These are phyloP conservation scores for Salmo trutta DNA, from an alignment of 2,797 vertebrate species.

Conservation along the genomic window DNA sequence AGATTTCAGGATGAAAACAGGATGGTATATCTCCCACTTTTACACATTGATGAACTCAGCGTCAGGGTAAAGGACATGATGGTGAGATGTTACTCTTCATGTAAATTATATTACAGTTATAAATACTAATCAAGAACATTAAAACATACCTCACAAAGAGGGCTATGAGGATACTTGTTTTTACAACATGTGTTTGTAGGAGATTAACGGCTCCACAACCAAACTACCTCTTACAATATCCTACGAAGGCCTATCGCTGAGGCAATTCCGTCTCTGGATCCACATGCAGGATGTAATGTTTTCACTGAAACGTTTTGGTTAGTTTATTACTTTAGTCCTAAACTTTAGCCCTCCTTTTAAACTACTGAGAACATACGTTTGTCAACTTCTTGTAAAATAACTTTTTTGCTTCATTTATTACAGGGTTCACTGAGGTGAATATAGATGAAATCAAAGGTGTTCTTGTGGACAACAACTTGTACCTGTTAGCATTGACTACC, in stretches of 20 bases:
- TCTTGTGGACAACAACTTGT: conserved; percentile 90
- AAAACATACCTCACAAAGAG: background rate
- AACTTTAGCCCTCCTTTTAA: background rate
- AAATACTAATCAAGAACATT: background rate
- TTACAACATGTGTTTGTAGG: conserved; percentile 62
- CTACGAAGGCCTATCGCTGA: conserved; percentile 89
- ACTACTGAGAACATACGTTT: background rate
- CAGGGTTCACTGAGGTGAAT: conserved; percentile 95
- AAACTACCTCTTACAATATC: conserved; percentile 89
- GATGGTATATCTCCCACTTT: conserved; percentile 91
- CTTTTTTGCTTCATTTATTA: background rate
- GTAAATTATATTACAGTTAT: background rate
- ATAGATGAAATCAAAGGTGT: conserved; percentile 95
- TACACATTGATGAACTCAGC: conserved; percentile 94
- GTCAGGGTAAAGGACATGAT: conserved; percentile 91
- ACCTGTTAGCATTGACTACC: conserved; percentile 88
- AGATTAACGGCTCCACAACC: conserved; percentile 84
- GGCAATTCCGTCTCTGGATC: conserved; percentile 92
- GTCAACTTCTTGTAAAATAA: background rate
- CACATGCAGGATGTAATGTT: conserved; percentile 94
- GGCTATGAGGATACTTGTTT: background rate
- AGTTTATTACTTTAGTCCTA: conserved; percentile 32
- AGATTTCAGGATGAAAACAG: conserved; percentile 88
- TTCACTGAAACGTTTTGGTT: conserved; percentile 92
- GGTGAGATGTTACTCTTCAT: conserved; percentile 64